Evolutionary conservation across 2,888 invertebrate species (phyloP).

Genomic region (Philereme vetulata): DNA sequence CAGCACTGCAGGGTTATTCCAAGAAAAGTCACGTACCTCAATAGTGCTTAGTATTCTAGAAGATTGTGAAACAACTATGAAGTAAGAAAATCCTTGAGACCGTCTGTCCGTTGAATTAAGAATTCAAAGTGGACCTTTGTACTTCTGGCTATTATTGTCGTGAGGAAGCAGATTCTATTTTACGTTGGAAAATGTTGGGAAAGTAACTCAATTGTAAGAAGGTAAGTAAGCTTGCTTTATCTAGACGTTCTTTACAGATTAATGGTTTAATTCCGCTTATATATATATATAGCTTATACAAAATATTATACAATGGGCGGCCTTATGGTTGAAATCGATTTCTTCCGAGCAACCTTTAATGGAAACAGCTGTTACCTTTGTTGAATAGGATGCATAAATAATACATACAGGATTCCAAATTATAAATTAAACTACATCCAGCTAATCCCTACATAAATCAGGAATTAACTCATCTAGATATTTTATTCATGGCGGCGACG

Average conservation of each 20-base stretch:
- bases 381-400: conserved; percentile 2
- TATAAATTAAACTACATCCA: conserved; percentile 15
- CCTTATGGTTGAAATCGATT: no score
- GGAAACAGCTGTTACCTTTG: no score
- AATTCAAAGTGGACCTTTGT: conserved; percentile 43
- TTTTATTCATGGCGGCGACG: conserved; percentile 43
- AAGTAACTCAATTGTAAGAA: no score
- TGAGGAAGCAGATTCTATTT: conserved; percentile 12
- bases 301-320: no score
- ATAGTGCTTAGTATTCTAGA: conserved; percentile 29
- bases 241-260: no score
- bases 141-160: conserved; percentile 26
- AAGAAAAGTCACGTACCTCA: conserved; percentile 22
- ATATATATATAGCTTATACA: no score
- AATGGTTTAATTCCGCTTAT: no score
- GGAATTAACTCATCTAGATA: conserved; percentile 29
- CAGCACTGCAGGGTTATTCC: conserved; percentile 6
- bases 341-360: no score
- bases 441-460: conserved; percentile 22
- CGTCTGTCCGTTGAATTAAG: conserved; percentile 45
- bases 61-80: conserved; percentile 30
- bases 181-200: conserved; percentile 11
- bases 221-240: no score
- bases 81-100: conserved; percentile 27
- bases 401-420: conserved; percentile 9